These are phyloP conservation scores for Cryptotermes secundus DNA, from an alignment of 1,140 invertebrate species.

Conservation along the genomic window DNA sequence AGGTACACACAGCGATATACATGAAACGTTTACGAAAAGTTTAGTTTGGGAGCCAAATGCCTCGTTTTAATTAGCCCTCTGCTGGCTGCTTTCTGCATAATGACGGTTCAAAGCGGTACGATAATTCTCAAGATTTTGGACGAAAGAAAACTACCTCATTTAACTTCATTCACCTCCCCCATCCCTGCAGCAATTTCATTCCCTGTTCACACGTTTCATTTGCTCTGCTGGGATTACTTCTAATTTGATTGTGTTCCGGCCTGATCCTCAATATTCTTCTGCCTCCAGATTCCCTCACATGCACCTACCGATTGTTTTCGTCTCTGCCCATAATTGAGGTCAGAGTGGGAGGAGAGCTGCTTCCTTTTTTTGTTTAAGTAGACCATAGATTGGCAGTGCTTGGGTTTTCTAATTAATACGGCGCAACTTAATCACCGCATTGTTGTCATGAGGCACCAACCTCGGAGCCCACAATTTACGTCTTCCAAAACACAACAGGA, in stretches of 20 bases:
- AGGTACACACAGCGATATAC: neutral
- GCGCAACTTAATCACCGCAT: neutral
- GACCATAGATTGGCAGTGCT: neutral
- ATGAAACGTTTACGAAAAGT: neutral
- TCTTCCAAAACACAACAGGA: neutral
- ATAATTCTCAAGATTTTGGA: constrained; percentile 5
- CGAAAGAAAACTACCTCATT: neutral
- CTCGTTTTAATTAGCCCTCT: neutral
- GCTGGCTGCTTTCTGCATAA: neutral
- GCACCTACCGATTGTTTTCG: neutral
- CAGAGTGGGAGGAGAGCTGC: neutral
- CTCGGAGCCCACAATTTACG: neutral
- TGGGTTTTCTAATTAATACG: neutral
- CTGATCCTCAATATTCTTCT: too few relatives aligned
- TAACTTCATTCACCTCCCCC: neutral
- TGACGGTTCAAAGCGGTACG: neutral
- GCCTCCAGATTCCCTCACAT: too few relatives aligned
- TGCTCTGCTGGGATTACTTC: neutral
- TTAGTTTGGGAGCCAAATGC: neutral
- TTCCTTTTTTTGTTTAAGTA: neutral
- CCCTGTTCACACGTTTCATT: neutral
- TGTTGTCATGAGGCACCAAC: neutral
- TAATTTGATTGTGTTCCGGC: neutral
- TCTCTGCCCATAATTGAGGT: neutral
- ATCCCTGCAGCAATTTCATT: neutral